A percentile compares a stretch with the other conserved stretches of the same genome.
phyloP scores from a whole-genome alignment of 2,888 invertebrate species.

The Philereme vetulata region DNA sequence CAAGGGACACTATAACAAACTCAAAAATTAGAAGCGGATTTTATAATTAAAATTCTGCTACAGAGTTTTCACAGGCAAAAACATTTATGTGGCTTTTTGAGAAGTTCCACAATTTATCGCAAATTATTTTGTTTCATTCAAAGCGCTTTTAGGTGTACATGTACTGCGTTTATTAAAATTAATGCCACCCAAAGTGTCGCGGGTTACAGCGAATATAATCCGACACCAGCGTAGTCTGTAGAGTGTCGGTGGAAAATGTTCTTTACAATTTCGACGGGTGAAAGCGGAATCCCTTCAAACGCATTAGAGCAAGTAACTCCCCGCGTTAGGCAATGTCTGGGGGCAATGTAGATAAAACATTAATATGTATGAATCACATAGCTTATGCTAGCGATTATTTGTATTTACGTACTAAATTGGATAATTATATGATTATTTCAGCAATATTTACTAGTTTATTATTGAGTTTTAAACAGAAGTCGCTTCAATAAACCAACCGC shows the following conservation, averaged over 20 bases:
- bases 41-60: constrained; percentile 7
- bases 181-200: constrained; percentile 36
- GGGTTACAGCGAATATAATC: constrained; percentile 36
- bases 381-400: no score
- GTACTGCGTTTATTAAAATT: constrained; percentile 37
- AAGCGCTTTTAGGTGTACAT: constrained; percentile 32
- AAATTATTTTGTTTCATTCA: constrained; percentile 30
- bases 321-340: constrained; percentile 51
- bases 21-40: constrained; percentile 1
- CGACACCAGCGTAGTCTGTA: constrained; percentile 24
- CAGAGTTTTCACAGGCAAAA: constrained; percentile 11
- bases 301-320: constrained; percentile 66
- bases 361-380: constrained; percentile 75
- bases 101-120: constrained; percentile 25
- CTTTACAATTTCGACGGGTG: constrained; percentile 61
- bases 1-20: not conserved
- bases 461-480: no score
- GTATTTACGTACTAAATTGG: no score
- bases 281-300: constrained; percentile 67
- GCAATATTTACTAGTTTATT: no score
- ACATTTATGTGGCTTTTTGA: constrained; percentile 19
- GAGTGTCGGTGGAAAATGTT: constrained; percentile 43
- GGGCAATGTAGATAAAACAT: constrained; percentile 72
- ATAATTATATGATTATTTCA: no score
- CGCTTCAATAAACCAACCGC: no score